Conservation (phyloP, 2,888 invertebrate genomes). For the Limnephilus rhombicus region DNA sequence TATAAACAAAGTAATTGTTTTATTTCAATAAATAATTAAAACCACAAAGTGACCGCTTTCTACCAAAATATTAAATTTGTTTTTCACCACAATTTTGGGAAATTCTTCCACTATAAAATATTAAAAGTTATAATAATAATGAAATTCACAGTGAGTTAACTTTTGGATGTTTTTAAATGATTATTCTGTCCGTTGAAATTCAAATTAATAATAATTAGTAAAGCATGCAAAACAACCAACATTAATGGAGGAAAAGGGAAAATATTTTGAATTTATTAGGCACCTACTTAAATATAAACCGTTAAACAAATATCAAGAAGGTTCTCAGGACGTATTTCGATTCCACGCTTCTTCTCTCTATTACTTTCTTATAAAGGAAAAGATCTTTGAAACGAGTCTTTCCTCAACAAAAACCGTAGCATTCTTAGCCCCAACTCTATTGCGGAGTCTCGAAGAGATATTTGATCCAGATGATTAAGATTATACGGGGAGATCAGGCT, state of each 20-base stretch:
- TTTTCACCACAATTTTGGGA: not conserved
- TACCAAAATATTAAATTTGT: not conserved
- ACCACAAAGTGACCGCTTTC: too few species aligned
- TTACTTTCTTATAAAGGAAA: not conserved
- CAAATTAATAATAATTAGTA: not conserved
- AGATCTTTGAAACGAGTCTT: not conserved
- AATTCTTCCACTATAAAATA: not conserved
- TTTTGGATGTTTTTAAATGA: too few species aligned
- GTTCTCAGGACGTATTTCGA: not conserved
- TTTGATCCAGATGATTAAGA: not conserved
- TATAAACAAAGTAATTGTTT: too few species aligned
- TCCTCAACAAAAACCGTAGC: not conserved
- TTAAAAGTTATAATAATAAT: not conserved
- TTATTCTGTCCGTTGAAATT: too few species aligned
- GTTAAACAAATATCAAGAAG: not conserved
- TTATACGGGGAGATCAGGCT: not conserved
- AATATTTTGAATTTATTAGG: not conserved
- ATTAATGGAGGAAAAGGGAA: not conserved
- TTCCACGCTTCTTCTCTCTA: not conserved
- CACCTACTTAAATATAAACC: not conserved
- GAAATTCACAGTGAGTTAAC: too few species aligned
- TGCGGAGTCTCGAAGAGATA: not conserved
- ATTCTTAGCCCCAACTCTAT: not conserved
- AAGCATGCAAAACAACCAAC: not conserved
- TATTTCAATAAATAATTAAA: too few species aligned